phyloP scores from a whole-genome alignment of 2,888 invertebrate species.

The Agrochola litura region DNA sequence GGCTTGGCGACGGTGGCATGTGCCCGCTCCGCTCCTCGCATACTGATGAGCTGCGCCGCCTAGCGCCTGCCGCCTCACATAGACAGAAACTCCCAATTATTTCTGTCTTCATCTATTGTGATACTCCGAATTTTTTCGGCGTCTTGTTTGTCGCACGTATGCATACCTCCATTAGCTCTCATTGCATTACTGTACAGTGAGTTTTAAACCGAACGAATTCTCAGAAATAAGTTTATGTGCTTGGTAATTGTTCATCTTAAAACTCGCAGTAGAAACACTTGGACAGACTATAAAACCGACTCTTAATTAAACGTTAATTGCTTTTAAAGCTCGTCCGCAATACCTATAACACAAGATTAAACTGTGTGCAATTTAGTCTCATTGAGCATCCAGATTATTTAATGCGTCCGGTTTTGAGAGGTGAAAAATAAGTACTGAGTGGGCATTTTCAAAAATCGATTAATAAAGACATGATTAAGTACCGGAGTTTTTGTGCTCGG shows the following conservation, averaged over 20 bases:
- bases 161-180: slow-evolving; percentile 26
- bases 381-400: slow-evolving; percentile 81
- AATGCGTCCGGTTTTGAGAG: slow-evolving; percentile 75
- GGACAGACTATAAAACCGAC: slow-evolving; percentile 53
- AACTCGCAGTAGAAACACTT: slow-evolving; percentile 58
- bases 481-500: slow-evolving; percentile 76
- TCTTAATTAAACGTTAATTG: slow-evolving; percentile 75
- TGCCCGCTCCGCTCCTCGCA: slow-evolving; percentile 74
- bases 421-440: slow-evolving; percentile 83
- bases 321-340: slow-evolving; percentile 71
- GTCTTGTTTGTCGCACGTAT: slow-evolving; percentile 53
- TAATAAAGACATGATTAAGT: slow-evolving; percentile 87
- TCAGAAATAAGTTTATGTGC: slow-evolving; percentile 5
- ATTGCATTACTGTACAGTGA: neutral
- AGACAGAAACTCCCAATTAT: slow-evolving; percentile 78
- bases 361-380: slow-evolving; percentile 82
- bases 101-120: slow-evolving; percentile 74
- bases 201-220: slow-evolving; percentile 7
- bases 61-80: slow-evolving; percentile 63
- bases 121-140: slow-evolving; percentile 68
- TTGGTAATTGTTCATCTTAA: slow-evolving; percentile 16
- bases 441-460: slow-evolving; percentile 85
- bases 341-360: slow-evolving; percentile 69
- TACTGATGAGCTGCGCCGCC: slow-evolving; percentile 78
- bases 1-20: slow-evolving; percentile 73